phyloP scores from a whole-genome alignment of 2,797 vertebrate genomes.

The Gymnocypris eckloni region DNA sequence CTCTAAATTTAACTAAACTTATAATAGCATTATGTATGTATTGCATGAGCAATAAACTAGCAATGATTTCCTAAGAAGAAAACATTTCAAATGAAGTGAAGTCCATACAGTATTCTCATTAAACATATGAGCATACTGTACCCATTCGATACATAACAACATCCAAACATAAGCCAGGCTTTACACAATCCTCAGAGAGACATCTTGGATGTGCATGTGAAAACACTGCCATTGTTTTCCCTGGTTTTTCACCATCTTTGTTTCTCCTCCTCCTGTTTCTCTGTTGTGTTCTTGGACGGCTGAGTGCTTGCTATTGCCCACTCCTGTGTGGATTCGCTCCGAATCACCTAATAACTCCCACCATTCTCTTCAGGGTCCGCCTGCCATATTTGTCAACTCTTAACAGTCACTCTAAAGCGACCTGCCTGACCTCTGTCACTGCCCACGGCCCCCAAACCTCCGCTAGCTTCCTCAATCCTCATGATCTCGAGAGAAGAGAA shows the following conservation, averaged over 20 bases:
- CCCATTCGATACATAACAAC: neutral
- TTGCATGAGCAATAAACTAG: neutral
- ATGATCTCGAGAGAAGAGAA: neutral
- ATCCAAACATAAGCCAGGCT: neutral
- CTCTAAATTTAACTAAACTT: neutral
- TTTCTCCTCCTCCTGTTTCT: neutral
- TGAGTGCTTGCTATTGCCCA: neutral
- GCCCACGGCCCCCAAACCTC: neutral
- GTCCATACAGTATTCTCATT: neutral
- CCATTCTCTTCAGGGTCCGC: slow-evolving; percentile 2
- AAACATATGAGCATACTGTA: neutral
- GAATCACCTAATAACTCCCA: slow-evolving; percentile 38
- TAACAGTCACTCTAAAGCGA: neutral
- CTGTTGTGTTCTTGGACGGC: neutral
- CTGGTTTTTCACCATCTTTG: neutral
- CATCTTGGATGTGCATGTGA: neutral
- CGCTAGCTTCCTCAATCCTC: neutral
- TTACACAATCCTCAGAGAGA: neutral
- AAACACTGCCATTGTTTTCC: slow-evolving; percentile 3
- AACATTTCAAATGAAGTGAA: neutral
- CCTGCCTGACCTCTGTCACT: neutral
- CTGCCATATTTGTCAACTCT: slow-evolving; percentile 15
- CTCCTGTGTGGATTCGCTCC: neutral
- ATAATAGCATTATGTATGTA: neutral
- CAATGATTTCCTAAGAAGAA: neutral